Evolutionary conservation across 2,888 invertebrate species (phyloP), one percentile per base, ranked within the genome.

Genomic region (Diarsia dahlii): DNA sequence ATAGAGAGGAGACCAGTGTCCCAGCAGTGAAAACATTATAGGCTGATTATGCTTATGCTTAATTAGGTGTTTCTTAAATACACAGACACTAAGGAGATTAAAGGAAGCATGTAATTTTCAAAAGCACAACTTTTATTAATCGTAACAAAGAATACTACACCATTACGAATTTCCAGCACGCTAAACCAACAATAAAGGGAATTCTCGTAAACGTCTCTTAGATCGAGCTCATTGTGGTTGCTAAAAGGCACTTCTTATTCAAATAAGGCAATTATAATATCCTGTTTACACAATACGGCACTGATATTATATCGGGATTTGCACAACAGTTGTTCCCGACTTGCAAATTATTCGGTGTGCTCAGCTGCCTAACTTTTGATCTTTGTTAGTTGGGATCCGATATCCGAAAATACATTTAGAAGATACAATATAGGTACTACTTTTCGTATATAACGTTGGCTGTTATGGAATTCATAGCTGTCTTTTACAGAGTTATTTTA

Each of bases 181-280:
- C 65, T 72, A 52, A 68, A 78, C 54, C 9, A 74, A 65, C 54
- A 64, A 69, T 76, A 76, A 73, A 80, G 63, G 28, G 9, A 62
- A 74, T 73, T 74, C 70, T 63, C 65, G 23, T 65, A 78, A 80
- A 62, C 50, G 50, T 71, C 58, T 77, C 39, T 48, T 63, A 60
- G 60, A 74, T 77, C 60, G 65, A 60, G 71, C 72, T 75, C 73
- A 71, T 65, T 74, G 67, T 67, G 74, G 71, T 48, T 58, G 45
- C 64, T 56, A 74, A 77, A 67, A 78, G 71, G 48, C 76, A 72
- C 72, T 87, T 85, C 66, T 81, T 79, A 87, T 85, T 86, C 71
- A 85, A 87, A 86, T 87, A 76, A 74, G 86, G 68, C 74, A 84
- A 84, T 80, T 87, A 78, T 75, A 81, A 78, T 86, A 75, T 75